Base-by-base conservation (phyloP, 2,888 invertebrate genomes). In the Lissocephala sabroskyi region DNA sequence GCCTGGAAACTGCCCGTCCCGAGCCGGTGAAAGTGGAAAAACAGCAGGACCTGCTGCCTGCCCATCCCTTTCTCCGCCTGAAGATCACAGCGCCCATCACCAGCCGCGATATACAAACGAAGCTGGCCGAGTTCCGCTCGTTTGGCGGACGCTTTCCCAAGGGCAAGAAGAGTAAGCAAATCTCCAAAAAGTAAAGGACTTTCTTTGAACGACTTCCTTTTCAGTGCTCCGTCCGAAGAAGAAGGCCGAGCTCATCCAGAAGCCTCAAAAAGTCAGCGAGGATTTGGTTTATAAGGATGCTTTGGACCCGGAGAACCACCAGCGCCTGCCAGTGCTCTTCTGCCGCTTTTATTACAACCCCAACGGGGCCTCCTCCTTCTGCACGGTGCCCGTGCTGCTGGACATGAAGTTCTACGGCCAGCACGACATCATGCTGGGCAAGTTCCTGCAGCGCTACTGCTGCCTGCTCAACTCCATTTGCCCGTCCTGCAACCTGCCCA, bases 341-440 rank as follows among this genome's bases (percentile, higher is more conserved):
- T 97, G 95, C 80, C 96, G 95, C 80, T 83, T 83, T 45, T 80
- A 82, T 40, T 81, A 76, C 44, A 84, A 83, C 62, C 82, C 83
- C 10, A 83, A 84, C 45, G 80, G 82, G 0, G 75, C 78, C 1
- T 81, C 84, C 1, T 83, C 85, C 0, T 85, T 84, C 60, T 85
- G 85, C 56, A 84, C 84, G 6, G 76, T 81, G 26, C 85, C 85
- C 5, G 82, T 82, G 16, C 52, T 85, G 35, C 52, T 85, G 45
- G 83, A 85, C 46, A 98, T 99, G 96, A 93, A 95, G 78, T 94
- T 97, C 86, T 99, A 99, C 84, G 96, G 96, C 0, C 89, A 91
- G 16, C 95, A 97, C 80, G 99, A 99, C 84, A 96, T 98, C 66
- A 93, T 97, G 1, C 86, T 99, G 36, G 98, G 98, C 28, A 92